A percentile compares a stretch with the other conserved stretches of the same genome.
These are phyloP conservation scores for Ciconia nigra DNA, from an alignment of 2,797 vertebrate genomes.

Conservation along the genomic window DNA sequence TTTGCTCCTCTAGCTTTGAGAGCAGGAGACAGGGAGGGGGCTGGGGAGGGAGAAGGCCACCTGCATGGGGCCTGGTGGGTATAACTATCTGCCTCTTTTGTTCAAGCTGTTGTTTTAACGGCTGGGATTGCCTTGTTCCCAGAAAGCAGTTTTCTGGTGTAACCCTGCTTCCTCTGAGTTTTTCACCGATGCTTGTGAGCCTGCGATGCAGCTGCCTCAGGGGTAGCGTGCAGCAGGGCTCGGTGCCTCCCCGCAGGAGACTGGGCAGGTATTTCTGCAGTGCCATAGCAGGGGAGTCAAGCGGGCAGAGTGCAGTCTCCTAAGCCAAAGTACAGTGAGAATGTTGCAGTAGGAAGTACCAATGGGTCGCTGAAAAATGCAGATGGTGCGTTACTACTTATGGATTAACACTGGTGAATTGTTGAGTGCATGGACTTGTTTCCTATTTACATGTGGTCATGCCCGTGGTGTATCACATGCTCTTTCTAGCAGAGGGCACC, in stretches of 20 bases:
- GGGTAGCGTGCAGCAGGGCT: neutral
- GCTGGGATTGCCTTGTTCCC: neutral
- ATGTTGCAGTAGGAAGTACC: neutral
- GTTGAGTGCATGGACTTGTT: no score
- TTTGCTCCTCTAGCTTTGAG: neutral
- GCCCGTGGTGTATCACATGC: neutral
- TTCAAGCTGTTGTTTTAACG: neutral
- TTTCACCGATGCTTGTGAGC: neutral
- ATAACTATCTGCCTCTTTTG: neutral
- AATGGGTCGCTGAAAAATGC: accelerated
- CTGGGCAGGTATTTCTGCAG: neutral
- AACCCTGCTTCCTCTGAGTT: neutral
- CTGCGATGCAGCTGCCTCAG: neutral
- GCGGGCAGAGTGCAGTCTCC: neutral
- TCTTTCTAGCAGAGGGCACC: neutral
- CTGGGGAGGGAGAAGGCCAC: neutral
- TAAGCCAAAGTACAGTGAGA: neutral
- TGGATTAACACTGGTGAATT: neutral
- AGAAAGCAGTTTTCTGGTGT: neutral
- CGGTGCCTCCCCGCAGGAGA: accelerated
- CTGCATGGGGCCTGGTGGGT: neutral
- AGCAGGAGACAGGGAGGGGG: neutral
- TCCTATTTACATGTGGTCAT: neutral
- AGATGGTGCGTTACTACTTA: neutral
- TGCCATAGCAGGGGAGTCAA: neutral